Conservation (phyloP, 1,140 invertebrate genomes). For the Acromyrmex echinatior region DNA sequence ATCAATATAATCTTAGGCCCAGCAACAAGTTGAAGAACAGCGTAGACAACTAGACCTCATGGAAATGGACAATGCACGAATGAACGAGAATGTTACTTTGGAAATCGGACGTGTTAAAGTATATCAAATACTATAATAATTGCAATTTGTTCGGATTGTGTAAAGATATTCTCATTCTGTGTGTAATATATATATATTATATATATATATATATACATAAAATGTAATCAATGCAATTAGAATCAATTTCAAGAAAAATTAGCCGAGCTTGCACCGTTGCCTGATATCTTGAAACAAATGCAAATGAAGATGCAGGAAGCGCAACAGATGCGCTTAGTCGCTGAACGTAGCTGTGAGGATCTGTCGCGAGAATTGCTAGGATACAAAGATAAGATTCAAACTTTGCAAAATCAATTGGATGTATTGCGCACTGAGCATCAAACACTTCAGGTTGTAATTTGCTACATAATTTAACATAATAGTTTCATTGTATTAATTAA, state of each 20-base stretch:
- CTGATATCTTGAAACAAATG: slow-evolving; percentile 91
- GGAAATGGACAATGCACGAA: slow-evolving; percentile 91
- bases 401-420: slow-evolving; percentile 77
- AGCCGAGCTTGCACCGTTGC: slow-evolving; percentile 90
- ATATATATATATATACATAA: no score
- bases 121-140: slow-evolving; percentile 19
- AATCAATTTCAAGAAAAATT: slow-evolving; percentile 92
- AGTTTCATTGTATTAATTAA: neutral
- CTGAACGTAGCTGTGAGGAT: slow-evolving; percentile 89
- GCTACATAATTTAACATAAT: no score
- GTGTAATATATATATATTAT: neutral
- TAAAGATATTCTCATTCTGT: neutral
- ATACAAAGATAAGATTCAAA: slow-evolving; percentile 87
- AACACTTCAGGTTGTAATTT: slow-evolving; percentile 68
- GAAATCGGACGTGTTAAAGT: slow-evolving; percentile 92
- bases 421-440: slow-evolving; percentile 78
- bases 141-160: neutral
- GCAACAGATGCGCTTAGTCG: slow-evolving; percentile 89
- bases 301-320: slow-evolving; percentile 91
- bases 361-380: slow-evolving; percentile 87
- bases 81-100: slow-evolving; percentile 91
- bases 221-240: slow-evolving; percentile 65
- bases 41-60: slow-evolving; percentile 90
- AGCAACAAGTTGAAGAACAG: slow-evolving; percentile 92
- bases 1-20: slow-evolving; percentile 86